Percentiles rank a stretch among this genome's conserved stretches.
Evolutionary conservation across 2,797 vertebrate genomes (phyloP).

Genomic region (Pampus argenteus): DNA sequence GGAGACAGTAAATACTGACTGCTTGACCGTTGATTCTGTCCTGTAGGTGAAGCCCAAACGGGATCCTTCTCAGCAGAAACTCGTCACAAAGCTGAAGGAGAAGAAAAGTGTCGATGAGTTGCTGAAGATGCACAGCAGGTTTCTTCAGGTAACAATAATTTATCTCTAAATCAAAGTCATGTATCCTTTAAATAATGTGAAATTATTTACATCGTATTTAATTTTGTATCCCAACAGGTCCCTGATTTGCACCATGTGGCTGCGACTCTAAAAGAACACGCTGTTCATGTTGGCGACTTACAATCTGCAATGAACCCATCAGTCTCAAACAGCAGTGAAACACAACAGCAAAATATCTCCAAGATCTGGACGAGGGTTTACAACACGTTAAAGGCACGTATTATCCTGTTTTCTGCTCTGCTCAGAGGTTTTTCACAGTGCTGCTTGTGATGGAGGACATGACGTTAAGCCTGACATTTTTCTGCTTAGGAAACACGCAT

Average conservation of each 20-base stretch:
- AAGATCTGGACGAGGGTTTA: conserved; percentile 80
- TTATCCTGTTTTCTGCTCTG: not conserved
- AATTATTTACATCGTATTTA: not conserved
- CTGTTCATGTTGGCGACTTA: conserved; percentile 24
- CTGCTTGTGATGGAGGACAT: not conserved
- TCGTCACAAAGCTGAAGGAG: conserved; percentile 81
- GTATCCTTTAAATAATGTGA: not conserved
- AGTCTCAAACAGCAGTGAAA: not conserved
- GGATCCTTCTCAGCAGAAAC: conserved; percentile 87
- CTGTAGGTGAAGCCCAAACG: conserved; percentile 83
- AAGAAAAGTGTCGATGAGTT: conserved; percentile 75
- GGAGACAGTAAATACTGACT: not conserved
- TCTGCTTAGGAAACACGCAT: conserved; percentile 31
- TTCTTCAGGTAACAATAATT: conserved; percentile 77
- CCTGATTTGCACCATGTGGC: conserved; percentile 68
- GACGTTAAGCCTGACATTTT: conserved; percentile 24
- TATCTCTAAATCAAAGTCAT: not conserved
- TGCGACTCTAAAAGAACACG: conserved; percentile 75
- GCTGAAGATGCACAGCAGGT: conserved; percentile 78
- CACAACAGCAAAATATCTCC: conserved; percentile 26
- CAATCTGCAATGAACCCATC: conserved; percentile 24
- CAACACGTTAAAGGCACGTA: conserved; percentile 76
- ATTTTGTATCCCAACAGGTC: conserved; percentile 65
- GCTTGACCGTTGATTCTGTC: not conserved
- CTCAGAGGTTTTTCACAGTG: not conserved